Evolutionary conservation across 1,140 invertebrate genomes (phyloP).

Genomic region (Lucilia sericata): DNA sequence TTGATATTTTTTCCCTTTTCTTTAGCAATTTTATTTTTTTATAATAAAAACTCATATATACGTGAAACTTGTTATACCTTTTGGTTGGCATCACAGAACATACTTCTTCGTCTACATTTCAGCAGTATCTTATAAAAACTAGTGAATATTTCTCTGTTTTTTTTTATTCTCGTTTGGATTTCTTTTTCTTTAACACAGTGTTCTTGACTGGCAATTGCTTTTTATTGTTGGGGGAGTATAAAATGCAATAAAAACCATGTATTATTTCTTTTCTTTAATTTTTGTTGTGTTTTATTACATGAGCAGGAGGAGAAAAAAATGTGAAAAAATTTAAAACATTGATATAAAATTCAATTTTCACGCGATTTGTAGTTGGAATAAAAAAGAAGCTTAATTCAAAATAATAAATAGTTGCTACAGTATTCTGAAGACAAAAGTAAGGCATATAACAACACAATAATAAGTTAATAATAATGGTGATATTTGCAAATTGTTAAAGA

Average conservation of each 20-base stretch:
- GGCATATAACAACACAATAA: too few relatives aligned
- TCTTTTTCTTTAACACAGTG: neutral
- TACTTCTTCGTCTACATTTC: neutral
- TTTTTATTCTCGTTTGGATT: neutral
- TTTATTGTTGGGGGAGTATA: constrained; percentile 19
- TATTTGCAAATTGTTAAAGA: too few relatives aligned
- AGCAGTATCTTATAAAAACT: neutral
- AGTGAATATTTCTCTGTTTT: neutral
- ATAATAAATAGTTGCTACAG: neutral
- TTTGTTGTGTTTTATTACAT: neutral
- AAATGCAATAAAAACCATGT: constrained; percentile 1
- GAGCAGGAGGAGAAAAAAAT: neutral
- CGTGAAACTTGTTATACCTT: neutral
- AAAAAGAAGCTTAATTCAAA: neutral
- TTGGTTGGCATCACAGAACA: neutral
- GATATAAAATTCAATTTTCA: constrained; percentile 11
- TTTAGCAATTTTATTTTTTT: neutral
- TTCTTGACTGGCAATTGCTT: constrained; percentile 6
- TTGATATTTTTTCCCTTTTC: neutral
- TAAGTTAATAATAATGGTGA: too few relatives aligned
- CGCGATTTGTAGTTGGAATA: constrained; percentile 16
- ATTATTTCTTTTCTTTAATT: neutral
- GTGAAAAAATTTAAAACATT: neutral
- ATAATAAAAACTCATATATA: neutral
- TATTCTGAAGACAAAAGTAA: neutral